Base-by-base conservation (phyloP, 2,888 invertebrate species). In the Caenorhabditis angaria region DNA sequence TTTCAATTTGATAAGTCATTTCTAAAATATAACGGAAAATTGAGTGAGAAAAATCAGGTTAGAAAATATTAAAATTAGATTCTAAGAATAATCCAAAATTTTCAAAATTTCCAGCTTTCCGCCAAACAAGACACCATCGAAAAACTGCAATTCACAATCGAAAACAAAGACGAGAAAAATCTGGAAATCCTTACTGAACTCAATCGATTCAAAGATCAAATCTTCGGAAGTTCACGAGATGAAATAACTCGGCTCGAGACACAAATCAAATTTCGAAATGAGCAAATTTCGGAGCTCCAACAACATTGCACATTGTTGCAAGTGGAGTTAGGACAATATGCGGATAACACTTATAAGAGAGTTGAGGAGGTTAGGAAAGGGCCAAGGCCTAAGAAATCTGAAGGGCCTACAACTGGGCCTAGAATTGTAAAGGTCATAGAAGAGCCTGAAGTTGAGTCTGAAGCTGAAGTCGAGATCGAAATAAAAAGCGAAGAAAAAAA, bases 301-400 rank as follows among this genome's bases (percentile, higher is more conserved):
- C 76, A 76, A 22, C 80, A 82, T 47, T 85, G 85, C 62, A 82
- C 83, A 12, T 63, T 84, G 53, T 61, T 87, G 32, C 84, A 86
- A 59, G 65, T 79, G 5, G 79, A 79, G 41, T 48, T 79, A 29
- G 79, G 79, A 57, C 65, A 65, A 27, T 70, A 65, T 28, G 66
- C 71, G 2, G 71, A 71, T 51, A 61, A 63, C 51, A 55, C 56
- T 14, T 63, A 71, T 28, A 20, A 60, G 27, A 48, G 59, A 2
- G 20, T 54, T 1, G 66, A 55, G 12, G 8, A 5, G n/a, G n/a
- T n/a, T 25, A 22, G 18, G 24, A 57, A 35, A 27, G n/a, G 61
- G 61, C 29, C 32, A 65, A 32, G 54, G 69, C 57, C 50, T 59
- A 22, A 32, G 32, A 5, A 59, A 64, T 20, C 61, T 61, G 14